Base-by-base conservation (phyloP, 2,888 invertebrate species). In the Phorcus lineatus region DNA sequence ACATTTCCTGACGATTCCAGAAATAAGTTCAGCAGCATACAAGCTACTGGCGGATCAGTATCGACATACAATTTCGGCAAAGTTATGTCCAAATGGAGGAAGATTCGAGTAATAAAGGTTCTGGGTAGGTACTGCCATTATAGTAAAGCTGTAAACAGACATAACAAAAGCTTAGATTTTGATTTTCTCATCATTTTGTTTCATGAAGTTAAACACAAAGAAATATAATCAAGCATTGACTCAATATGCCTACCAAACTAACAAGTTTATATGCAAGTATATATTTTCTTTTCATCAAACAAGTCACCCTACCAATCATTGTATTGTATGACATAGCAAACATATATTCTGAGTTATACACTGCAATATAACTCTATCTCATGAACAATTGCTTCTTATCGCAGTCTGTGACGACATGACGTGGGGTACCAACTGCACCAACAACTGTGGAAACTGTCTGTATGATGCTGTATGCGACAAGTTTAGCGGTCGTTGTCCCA, bases 371-470 rank as follows among this genome's bases (percentile, higher is more conserved):
- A n/a, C n/a, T n/a, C n/a, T n/a, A n/a, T 74, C 74, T 36, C 74
- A 47, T 2, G 36, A 2, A n/a, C 40, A 40, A 40, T 17, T 11
- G 1, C 28, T 28, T 17, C 40, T 74, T 47, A 11, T 47, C 19
- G 9, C 67, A 78, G 78, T 19, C 13, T 78, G 78, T 54, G 28
- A 31, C 6, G 74, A 70, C 31, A 70, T 67, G 6, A 19, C 17
- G 40, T 79, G 55, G 28, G 78, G 78, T 17, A 13, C 16, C 13
- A 78, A 78, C 78, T 78, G 78, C 31, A 67, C 31, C 22, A 24
- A 78, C 53, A 78, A 40, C 28, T 78, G 78, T 19, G 78, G 78
- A 6, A 13, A 22, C 11, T 78, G 78, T 31, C 53, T 31, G 53
- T 24, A 78, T 4, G 62, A 53, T 53, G 78, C 53, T 2, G 31